Evolutionary conservation across 2,797 vertebrate species (phyloP).

Genomic region (Diglossa cyanea): DNA sequence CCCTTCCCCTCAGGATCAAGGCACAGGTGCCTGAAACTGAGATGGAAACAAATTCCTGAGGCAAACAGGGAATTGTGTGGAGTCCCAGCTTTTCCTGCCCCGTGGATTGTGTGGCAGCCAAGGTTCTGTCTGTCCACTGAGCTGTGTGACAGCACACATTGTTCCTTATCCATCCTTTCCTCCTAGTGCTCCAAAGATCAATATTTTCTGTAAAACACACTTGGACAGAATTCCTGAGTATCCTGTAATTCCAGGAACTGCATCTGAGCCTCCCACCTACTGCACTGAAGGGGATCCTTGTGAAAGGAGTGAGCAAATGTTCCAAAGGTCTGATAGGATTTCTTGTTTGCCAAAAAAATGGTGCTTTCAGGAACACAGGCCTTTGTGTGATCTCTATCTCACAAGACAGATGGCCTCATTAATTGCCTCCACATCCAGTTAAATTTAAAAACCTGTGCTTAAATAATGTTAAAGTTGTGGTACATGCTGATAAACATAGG

Average conservation of each 20-base stretch:
- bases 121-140: not conserved
- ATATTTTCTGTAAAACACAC: constrained; percentile 60
- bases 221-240: constrained; percentile 19
- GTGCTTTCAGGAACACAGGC: constrained; percentile 61
- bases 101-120: not conserved
- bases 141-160: not conserved
- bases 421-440: constrained; percentile 81
- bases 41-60: not conserved
- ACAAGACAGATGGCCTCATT: constrained; percentile 81
- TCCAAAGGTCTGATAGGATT: constrained; percentile 43
- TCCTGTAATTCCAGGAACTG: constrained; percentile 25
- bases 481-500: constrained; percentile 42
- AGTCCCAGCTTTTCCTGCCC: not conserved
- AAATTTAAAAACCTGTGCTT: constrained; percentile 73
- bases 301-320: constrained; percentile 21
- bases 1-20: not conserved
- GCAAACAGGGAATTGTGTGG: not conserved
- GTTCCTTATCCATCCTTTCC: not conserved
- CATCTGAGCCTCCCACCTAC: constrained; percentile 44
- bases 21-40: not conserved
- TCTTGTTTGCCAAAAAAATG: constrained; percentile 63
- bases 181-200: not conserved
- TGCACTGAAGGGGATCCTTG: constrained; percentile 26
- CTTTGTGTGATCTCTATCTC: constrained; percentile 71
- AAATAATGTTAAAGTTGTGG: constrained; percentile 68